These are phyloP conservation scores for Formica aserva DNA, from an alignment of 2,888 invertebrate genomes.

Conservation along the genomic window DNA sequence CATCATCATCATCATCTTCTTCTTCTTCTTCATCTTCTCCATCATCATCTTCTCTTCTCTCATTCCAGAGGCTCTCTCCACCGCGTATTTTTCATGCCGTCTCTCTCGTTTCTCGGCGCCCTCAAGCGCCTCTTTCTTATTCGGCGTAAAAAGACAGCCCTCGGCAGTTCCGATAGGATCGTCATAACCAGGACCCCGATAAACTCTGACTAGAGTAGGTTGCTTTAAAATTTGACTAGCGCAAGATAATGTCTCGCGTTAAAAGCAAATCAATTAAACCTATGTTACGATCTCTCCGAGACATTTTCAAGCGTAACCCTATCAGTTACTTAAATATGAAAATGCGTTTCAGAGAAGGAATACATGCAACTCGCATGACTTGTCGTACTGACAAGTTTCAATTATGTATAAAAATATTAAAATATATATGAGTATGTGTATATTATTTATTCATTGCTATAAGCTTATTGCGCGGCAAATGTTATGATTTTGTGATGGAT, in stretches of 20 bases:
- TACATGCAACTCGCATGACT: neutral
- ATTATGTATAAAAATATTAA: neutral
- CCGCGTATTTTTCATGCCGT: conserved; percentile 62
- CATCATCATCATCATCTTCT: conserved; percentile 8
- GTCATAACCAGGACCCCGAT: conserved; percentile 70
- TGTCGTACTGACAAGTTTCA: neutral
- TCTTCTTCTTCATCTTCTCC: conserved; percentile 47
- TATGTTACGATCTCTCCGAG: neutral
- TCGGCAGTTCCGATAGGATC: conserved; percentile 73
- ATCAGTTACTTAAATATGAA: neutral
- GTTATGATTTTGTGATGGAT: neutral
- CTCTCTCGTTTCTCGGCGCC: conserved; percentile 66
- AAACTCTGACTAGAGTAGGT: neutral
- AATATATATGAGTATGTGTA: neutral
- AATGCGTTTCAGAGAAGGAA: neutral
- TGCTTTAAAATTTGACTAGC: conserved; percentile 13
- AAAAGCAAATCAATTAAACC: neutral
- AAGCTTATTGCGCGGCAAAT: neutral
- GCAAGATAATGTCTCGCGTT: neutral
- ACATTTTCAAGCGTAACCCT: neutral
- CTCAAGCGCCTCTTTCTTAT: conserved; percentile 75
- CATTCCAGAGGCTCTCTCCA: conserved; percentile 62
- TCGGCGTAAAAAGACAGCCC: conserved; percentile 82
- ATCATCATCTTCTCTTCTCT: conserved; percentile 57
- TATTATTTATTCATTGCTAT: neutral